Evolutionary conservation across 2,888 invertebrate genomes (phyloP).

Genomic region (Tenthredo notha): DNA sequence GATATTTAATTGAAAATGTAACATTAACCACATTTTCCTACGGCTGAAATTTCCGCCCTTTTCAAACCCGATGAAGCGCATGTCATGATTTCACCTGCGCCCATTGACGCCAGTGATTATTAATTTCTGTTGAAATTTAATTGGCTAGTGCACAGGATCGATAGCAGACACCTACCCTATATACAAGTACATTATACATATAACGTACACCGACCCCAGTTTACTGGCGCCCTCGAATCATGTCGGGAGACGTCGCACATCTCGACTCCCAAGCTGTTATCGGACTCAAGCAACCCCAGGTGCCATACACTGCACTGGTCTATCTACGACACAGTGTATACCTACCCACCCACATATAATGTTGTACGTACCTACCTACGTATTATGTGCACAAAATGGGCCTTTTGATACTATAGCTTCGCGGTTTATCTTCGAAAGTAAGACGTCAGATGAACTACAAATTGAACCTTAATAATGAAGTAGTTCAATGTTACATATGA

Average conservation of each 20-base stretch:
- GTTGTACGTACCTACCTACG: neutral
- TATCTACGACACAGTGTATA: neutral
- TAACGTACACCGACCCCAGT: neutral
- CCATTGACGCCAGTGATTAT: constrained; percentile 39
- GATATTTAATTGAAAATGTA: constrained; percentile 13
- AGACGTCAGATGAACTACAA: neutral
- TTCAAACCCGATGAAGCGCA: constrained; percentile 15
- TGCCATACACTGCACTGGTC: constrained; percentile 24
- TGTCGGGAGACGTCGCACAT: constrained; percentile 47
- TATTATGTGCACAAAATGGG: neutral
- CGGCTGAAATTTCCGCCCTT: neutral
- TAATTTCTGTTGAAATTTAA: constrained; percentile 46
- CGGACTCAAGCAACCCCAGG: constrained; percentile 38
- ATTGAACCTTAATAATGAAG: neutral
- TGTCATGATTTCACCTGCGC: constrained; percentile 25
- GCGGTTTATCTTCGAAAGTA: neutral
- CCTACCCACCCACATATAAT: neutral
- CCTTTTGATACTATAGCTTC: neutral
- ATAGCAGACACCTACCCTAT: constrained; percentile 14
- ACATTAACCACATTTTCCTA: neutral
- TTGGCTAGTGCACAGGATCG: constrained; percentile 45
- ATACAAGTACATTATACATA: neutral
- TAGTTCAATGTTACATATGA: neutral
- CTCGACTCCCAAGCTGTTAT: constrained; percentile 48
- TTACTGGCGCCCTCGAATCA: neutral